phyloP scores from a whole-genome alignment of 2,797 vertebrate species.

The Galagoides demidoff region DNA sequence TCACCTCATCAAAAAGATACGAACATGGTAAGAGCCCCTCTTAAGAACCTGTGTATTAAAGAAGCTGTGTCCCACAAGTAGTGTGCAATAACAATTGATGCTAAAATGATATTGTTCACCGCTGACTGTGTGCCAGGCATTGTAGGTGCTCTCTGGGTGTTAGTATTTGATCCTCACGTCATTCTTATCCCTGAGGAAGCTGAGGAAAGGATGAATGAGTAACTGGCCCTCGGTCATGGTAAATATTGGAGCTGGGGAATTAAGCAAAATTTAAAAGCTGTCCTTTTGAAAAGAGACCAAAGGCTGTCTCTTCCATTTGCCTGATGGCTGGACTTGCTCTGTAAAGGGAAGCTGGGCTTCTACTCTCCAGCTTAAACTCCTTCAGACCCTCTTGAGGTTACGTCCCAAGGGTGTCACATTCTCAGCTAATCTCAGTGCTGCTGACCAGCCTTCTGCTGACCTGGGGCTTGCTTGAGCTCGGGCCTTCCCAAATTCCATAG shows the following conservation, averaged over 20 bases:
- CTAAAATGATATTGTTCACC: background rate
- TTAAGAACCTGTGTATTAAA: background rate
- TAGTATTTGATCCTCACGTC: background rate
- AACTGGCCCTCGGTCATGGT: background rate
- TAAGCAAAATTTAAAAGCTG: background rate
- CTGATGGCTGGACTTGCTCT: background rate
- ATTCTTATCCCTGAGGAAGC: background rate
- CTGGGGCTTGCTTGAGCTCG: background rate
- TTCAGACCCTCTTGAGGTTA: background rate
- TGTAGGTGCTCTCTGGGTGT: background rate
- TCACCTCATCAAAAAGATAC: slow-evolving; percentile 89
- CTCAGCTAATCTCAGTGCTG: background rate
- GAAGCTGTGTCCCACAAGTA: background rate
- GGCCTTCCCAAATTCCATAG: background rate
- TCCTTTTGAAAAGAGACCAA: background rate
- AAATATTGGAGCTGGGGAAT: background rate
- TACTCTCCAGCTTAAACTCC: background rate
- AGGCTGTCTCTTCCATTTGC: background rate
- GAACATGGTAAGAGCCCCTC: slow-evolving; percentile 84
- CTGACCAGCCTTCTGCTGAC: background rate
- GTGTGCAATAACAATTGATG: background rate
- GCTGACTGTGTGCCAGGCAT: background rate
- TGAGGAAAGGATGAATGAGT: background rate
- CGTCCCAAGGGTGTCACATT: background rate
- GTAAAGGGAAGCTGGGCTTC: background rate